phyloP scores from a whole-genome alignment of 2,888 invertebrate species.

The Antitype chi region DNA sequence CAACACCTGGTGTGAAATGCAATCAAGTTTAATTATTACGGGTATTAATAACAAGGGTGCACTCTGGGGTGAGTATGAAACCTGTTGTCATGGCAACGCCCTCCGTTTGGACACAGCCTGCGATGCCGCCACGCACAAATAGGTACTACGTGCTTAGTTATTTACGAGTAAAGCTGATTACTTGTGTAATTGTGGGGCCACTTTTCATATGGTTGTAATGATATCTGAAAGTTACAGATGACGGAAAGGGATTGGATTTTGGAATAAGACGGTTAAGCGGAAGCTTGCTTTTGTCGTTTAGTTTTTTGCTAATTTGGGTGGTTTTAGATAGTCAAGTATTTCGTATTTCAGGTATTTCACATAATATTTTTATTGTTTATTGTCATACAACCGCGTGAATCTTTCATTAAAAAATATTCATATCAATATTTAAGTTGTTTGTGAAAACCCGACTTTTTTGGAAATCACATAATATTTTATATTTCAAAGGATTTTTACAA shows the following conservation, averaged over 20 bases:
- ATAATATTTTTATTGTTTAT: background rate
- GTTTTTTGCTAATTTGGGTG: background rate
- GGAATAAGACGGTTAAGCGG: slow-evolving; percentile 14
- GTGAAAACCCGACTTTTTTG: background rate
- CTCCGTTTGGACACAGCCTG: slow-evolving; percentile 85
- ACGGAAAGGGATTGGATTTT: slow-evolving; percentile 25
- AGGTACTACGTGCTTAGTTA: slow-evolving; percentile 82
- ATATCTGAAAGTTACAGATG: slow-evolving; percentile 49
- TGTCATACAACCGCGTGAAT: accelerated
- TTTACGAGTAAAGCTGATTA: slow-evolving; percentile 88
- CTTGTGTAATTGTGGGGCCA: slow-evolving; percentile 82
- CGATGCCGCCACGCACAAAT: slow-evolving; percentile 79
- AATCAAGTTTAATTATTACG: slow-evolving; percentile 91
- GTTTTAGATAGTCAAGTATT: background rate
- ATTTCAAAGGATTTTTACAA: no score
- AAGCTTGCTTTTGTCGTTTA: background rate
- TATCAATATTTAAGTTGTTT: background rate
- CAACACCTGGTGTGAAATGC: slow-evolving; percentile 90
- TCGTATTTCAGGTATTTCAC: background rate
- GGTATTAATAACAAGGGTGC: slow-evolving; percentile 91
- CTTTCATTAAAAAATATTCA: background rate
- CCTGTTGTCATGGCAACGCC: slow-evolving; percentile 88
- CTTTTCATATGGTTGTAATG: slow-evolving; percentile 63
- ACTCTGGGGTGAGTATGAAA: slow-evolving; percentile 81
- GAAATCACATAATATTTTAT: no score